A percentile compares a stretch with the other conserved stretches of the same genome.
Conservation (phyloP, 2,888 invertebrate species). For the Sthenelais limicola region DNA sequence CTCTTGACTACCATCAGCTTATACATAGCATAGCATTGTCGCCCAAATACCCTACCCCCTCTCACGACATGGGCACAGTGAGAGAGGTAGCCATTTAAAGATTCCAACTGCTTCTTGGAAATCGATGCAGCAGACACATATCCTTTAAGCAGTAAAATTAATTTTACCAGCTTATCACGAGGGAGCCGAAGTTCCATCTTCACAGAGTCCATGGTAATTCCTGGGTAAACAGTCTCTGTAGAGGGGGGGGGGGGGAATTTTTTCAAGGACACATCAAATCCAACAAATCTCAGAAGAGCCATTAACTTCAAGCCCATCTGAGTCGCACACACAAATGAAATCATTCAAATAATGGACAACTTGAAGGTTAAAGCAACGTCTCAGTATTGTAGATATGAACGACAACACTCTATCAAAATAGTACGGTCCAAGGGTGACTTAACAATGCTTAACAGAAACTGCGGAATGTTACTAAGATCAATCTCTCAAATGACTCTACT, state of each 20-base stretch:
- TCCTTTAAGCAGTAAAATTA: not conserved
- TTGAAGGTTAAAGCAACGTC: not conserved
- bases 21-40: not conserved
- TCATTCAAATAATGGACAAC: not conserved
- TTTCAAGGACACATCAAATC: not conserved
- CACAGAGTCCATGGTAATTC: not conserved
- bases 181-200: not conserved
- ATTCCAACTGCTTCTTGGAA: not conserved
- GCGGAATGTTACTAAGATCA: too few relatives aligned
- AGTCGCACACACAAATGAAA: not conserved
- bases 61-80: not conserved
- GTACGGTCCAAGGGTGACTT: not conserved
- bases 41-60: not conserved
- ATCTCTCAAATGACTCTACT: too few relatives aligned
- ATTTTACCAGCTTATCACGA: not conserved
- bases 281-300: not conserved
- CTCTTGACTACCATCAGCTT: not conserved
- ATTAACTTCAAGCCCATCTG: not conserved
- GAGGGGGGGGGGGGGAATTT: not conserved
- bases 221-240: not conserved
- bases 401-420: not conserved
- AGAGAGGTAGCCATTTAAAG: not conserved
- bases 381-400: not conserved
- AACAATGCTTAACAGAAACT: too few relatives aligned
- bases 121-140: not conserved